Evolutionary conservation across 1,140 invertebrate species (phyloP).

Genomic region (Sitophilus oryzae): DNA sequence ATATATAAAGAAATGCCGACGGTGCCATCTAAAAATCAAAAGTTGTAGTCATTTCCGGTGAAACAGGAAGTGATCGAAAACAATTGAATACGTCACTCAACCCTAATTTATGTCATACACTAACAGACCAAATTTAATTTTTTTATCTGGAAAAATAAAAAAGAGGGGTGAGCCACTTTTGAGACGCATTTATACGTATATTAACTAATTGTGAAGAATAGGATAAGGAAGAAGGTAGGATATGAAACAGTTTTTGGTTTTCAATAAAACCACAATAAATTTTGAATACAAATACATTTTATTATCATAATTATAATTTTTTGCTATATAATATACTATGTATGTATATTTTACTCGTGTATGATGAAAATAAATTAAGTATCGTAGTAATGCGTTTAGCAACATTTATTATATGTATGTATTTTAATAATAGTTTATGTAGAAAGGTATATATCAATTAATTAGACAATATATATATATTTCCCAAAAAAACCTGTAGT

Average conservation of each 20-base stretch:
- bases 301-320: conserved; percentile 45
- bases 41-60: too few species aligned
- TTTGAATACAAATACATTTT: conserved; percentile 47
- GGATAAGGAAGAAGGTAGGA: too few species aligned
- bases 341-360: conserved; percentile 43
- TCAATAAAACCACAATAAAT: conserved; percentile 15
- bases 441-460: conserved; percentile 45
- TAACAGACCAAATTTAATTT: too few species aligned
- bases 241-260: not conserved
- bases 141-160: too few species aligned
- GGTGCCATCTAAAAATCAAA: too few species aligned
- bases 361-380: conserved; percentile 45
- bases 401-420: conserved; percentile 45
- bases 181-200: too few species aligned
- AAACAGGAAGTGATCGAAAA: too few species aligned
- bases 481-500: conserved; percentile 46
- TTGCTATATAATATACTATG: conserved; percentile 45
- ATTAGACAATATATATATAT: conserved; percentile 42
- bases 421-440: conserved; percentile 42
- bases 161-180: too few species aligned
- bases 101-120: too few species aligned
- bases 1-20: too few species aligned
- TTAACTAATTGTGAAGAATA: too few species aligned
- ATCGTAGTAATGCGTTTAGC: conserved; percentile 45
- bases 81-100: too few species aligned